Conservation (phyloP, 2,113 vertebrate genomes). For the Odocoileus hemionus region DNA sequence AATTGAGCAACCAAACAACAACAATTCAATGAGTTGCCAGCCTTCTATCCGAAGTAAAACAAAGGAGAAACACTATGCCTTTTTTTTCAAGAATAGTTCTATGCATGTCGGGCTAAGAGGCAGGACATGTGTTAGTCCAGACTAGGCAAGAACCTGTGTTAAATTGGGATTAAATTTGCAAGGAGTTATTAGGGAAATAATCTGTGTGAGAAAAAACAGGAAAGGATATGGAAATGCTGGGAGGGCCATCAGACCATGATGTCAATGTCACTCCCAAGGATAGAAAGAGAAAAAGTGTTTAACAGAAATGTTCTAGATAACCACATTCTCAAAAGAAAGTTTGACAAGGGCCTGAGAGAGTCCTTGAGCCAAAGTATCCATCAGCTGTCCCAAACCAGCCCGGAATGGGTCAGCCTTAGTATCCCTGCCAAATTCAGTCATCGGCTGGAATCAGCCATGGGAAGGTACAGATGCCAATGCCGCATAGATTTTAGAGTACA, state of each 20-base stretch:
- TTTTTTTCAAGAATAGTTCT: neutral
- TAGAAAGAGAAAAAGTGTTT: neutral
- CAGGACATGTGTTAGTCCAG: neutral
- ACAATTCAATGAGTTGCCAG: neutral
- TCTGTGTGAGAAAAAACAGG: neutral
- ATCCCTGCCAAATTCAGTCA: neutral
- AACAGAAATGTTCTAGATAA: neutral
- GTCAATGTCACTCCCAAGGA: neutral
- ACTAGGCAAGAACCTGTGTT: neutral
- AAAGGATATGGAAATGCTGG: neutral
- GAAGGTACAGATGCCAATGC: neutral
- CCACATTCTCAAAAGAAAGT: neutral
- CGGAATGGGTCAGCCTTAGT: neutral
- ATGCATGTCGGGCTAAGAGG: neutral
- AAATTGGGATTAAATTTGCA: neutral
- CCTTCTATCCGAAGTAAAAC: neutral
- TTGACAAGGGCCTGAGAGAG: neutral
- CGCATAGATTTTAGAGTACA: neutral
- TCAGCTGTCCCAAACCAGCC: neutral
- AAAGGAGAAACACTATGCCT: neutral
- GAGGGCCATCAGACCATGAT: neutral
- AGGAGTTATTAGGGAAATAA: neutral
- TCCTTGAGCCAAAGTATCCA: neutral
- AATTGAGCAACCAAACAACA: neutral
- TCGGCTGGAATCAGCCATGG: neutral